A percentile compares a stretch with the other conserved stretches of the same genome.
Evolutionary conservation across 2,888 invertebrate genomes (phyloP).

Genomic region (Perdita meconis): DNA sequence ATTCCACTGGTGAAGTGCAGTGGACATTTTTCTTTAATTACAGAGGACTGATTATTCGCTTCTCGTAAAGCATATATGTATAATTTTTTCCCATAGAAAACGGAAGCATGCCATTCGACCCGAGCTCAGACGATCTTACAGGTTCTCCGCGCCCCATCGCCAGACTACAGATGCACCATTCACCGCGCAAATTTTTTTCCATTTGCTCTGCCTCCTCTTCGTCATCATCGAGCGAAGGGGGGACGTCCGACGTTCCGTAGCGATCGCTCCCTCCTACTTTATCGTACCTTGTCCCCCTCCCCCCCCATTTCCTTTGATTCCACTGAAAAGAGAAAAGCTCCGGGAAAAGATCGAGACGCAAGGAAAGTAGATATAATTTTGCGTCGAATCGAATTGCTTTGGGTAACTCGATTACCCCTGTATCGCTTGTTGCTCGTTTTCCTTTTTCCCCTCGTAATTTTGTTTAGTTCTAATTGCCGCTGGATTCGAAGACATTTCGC

Average conservation of each 20-base stretch:
- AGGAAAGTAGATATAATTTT: slow-evolving; percentile 35
- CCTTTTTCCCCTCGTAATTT: slow-evolving; percentile 2
- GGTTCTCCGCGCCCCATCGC: slow-evolving; percentile 49
- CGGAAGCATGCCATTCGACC: slow-evolving; percentile 27
- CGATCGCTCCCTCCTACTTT: slow-evolving; percentile 25
- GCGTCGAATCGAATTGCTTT: slow-evolving; percentile 22
- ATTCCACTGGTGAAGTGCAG: too few relatives aligned
- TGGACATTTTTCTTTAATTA: too few relatives aligned
- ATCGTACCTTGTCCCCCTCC: slow-evolving; percentile 8
- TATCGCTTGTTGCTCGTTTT: slow-evolving; percentile 18
- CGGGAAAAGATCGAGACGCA: not conserved
- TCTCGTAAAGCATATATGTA: too few relatives aligned
- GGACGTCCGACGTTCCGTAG: slow-evolving; percentile 57
- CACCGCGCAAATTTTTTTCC: slow-evolving; percentile 53
- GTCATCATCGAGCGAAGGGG: slow-evolving; percentile 57
- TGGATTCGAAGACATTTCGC: not conserved
- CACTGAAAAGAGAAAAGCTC: not conserved
- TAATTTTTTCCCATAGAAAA: too few relatives aligned
- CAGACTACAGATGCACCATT: slow-evolving; percentile 57
- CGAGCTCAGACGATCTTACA: slow-evolving; percentile 27
- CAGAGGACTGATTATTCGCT: too few relatives aligned
- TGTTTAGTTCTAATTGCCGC: slow-evolving; percentile 16
- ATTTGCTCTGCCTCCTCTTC: slow-evolving; percentile 41
- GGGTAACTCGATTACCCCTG: slow-evolving; percentile 34
- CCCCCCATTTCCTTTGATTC: slow-evolving; percentile 21